Conservation (phyloP, 2,113 vertebrate species). For the Lepus europaeus region DNA sequence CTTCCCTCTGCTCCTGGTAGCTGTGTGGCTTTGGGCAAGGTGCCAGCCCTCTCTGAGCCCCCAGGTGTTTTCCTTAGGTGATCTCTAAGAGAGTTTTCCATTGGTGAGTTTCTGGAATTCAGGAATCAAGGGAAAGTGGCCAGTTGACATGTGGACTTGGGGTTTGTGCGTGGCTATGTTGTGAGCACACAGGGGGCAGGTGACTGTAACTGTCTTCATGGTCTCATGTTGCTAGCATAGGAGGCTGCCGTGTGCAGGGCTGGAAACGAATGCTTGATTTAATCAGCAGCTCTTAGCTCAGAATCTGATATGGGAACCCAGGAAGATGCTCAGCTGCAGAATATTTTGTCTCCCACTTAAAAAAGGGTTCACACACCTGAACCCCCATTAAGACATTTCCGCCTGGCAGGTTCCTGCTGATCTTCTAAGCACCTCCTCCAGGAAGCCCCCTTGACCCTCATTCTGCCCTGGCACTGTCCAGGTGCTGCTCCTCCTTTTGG, state of each 20-base stretch:
- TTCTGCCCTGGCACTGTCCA: not conserved
- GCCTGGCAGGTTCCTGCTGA: not conserved
- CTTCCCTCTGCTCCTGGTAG: not conserved
- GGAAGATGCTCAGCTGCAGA: not conserved
- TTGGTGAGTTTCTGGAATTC: not conserved
- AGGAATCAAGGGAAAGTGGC: not conserved
- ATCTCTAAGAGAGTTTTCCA: not conserved
- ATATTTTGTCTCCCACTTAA: not conserved
- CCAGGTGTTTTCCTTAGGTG: not conserved
- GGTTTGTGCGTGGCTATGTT: not conserved
- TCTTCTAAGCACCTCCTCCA: not conserved
- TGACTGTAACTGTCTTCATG: not conserved
- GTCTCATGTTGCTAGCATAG: not conserved
- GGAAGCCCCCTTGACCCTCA: not conserved
- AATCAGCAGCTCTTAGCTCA: not conserved
- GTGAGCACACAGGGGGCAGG: too few relatives aligned
- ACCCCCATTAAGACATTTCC: not conserved
- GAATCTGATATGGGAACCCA: not conserved
- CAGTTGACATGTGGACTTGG: not conserved
- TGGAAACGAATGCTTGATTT: not conserved
- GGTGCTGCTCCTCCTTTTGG: not conserved
- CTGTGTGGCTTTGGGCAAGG: slow-evolving; percentile 1
- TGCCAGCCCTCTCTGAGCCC: not conserved
- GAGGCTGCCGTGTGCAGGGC: not conserved
- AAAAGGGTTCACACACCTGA: not conserved